A percentile compares a stretch with the other conserved stretches of the same genome.
Conservation (phyloP, 2,888 invertebrate species). For the Nymphalis urticae region DNA sequence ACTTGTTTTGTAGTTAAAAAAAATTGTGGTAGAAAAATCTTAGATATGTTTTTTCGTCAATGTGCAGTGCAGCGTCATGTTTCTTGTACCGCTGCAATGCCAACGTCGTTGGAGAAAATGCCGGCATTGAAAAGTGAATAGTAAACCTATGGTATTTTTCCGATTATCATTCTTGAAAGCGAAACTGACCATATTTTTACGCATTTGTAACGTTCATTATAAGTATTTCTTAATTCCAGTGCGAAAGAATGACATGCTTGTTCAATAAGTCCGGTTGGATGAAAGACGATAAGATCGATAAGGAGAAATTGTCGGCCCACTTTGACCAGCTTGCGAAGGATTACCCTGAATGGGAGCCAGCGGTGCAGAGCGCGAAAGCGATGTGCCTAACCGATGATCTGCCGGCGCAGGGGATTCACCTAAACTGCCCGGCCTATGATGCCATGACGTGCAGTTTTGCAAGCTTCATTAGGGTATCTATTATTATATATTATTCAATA, state of each 20-base stretch:
- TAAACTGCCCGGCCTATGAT: slow-evolving; percentile 64
- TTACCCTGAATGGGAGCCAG: slow-evolving; percentile 55
- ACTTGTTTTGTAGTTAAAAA: too few species aligned
- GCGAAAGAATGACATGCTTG: slow-evolving; percentile 56
- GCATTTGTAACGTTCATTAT: not conserved
- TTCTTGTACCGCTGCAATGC: too few species aligned
- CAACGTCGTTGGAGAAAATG: too few species aligned
- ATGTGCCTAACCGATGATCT: slow-evolving; percentile 51
- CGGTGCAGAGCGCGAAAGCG: slow-evolving; percentile 50
- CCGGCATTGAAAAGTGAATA: too few species aligned
- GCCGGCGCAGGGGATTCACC: slow-evolving; percentile 52
- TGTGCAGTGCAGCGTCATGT: too few species aligned
- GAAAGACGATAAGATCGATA: slow-evolving; percentile 49
- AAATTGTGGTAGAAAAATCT: too few species aligned
- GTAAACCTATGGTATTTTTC: too few species aligned
- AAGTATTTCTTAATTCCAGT: slow-evolving; percentile 50
- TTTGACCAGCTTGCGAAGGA: slow-evolving; percentile 54
- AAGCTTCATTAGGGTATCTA: slow-evolving; percentile 57
- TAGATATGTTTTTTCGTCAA: too few species aligned
- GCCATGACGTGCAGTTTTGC: slow-evolving; percentile 52
- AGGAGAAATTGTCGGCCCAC: slow-evolving; percentile 47
- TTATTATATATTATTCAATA: not conserved
- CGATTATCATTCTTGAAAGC: too few species aligned
- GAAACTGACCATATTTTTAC: too few species aligned
- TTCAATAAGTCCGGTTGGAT: slow-evolving; percentile 59